Evolutionary conservation across 2,113 vertebrate species (phyloP).

Genomic region (Addax nasomaculatus): DNA sequence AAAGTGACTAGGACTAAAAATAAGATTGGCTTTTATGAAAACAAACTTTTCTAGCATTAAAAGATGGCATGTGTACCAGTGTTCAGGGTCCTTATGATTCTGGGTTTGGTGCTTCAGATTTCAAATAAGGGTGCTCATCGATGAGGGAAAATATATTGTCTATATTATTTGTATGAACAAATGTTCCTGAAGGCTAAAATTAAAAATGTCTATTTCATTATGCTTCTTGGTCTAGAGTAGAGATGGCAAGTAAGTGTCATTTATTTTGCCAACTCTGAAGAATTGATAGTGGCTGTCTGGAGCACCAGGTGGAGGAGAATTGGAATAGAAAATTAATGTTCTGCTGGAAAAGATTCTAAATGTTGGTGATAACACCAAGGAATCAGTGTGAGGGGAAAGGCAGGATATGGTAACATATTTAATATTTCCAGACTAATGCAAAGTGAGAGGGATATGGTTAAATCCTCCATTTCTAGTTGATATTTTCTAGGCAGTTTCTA

Average conservation of each 20-base stretch:
- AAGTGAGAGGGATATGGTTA: background rate
- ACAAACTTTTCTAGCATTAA: background rate
- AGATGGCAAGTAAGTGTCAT: background rate
- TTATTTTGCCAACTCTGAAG: background rate
- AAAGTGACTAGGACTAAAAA: constrained; percentile 67
- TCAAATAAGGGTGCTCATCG: background rate
- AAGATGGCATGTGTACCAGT: background rate
- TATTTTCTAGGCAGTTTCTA: background rate
- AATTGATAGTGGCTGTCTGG: background rate
- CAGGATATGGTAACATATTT: background rate
- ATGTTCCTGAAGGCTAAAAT: background rate
- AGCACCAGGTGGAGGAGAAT: background rate
- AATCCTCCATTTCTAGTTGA: background rate
- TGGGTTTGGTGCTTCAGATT: background rate
- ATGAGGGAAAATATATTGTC: background rate
- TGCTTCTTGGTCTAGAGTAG: background rate
- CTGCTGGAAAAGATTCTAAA: background rate
- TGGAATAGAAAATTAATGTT: background rate
- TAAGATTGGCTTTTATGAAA: constrained; percentile 58
- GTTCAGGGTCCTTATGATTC: background rate
- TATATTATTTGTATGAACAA: background rate
- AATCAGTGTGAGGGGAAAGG: background rate
- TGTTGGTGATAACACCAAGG: background rate
- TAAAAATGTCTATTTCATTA: background rate
- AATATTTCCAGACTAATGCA: background rate